These are phyloP conservation scores for Argyresthia albistria DNA, from an alignment of 2,888 invertebrate genomes.

Conservation along the genomic window DNA sequence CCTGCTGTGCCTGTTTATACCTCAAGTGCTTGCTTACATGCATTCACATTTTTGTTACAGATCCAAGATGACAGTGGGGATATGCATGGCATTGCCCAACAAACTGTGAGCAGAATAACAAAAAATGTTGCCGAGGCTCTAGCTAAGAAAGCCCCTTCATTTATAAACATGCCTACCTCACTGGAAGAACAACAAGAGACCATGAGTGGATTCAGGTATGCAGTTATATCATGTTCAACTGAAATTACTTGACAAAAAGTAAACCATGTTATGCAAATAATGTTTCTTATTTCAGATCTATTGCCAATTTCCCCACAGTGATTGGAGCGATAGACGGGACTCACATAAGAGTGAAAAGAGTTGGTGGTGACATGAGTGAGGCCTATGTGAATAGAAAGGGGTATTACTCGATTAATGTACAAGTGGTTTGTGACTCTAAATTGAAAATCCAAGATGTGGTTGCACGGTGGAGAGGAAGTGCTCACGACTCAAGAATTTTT, in stretches of 20 bases:
- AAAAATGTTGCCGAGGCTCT: neutral
- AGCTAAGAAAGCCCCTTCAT: neutral
- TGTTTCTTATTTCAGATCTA: too few species aligned
- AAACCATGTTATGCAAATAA: too few species aligned
- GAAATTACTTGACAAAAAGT: too few species aligned
- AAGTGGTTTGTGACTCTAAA: slow-evolving; percentile 12
- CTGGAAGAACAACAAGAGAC: neutral
- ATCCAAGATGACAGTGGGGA: neutral
- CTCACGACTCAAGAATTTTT: slow-evolving; percentile 13
- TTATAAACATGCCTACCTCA: neutral
- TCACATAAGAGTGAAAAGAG: neutral
- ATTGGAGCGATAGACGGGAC: neutral
- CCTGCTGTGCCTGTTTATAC: neutral
- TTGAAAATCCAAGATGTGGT: slow-evolving; percentile 13
- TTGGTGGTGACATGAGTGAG: neutral
- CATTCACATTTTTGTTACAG: neutral
- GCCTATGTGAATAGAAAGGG: slow-evolving; percentile 1
- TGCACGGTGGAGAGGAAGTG: slow-evolving; percentile 13
- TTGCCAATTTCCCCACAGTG: neutral
- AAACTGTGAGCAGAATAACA: neutral
- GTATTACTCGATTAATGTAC: neutral
- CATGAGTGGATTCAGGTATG: neutral
- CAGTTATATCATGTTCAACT: too few species aligned
- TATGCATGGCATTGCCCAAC: neutral
- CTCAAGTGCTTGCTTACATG: neutral